Evolutionary conservation across 2,113 vertebrate species (phyloP).

Genomic region (Tautogolabrus adspersus): DNA sequence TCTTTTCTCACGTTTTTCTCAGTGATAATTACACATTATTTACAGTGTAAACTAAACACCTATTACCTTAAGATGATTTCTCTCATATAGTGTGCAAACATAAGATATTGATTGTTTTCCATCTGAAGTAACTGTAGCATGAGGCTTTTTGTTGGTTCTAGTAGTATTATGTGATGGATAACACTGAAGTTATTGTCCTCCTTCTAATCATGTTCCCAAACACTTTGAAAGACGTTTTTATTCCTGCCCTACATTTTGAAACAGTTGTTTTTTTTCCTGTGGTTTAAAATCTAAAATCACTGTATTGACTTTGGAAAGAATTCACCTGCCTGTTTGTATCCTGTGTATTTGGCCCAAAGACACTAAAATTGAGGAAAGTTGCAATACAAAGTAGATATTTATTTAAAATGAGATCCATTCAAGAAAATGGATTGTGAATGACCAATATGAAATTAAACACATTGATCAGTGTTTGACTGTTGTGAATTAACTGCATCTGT

Average conservation of each 20-base stretch:
- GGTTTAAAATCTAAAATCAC: slow-evolving; percentile 50
- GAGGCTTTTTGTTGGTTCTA: slow-evolving; percentile 52
- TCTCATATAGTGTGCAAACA: slow-evolving; percentile 58
- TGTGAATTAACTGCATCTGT: slow-evolving; percentile 59
- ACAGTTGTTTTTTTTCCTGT: slow-evolving; percentile 20
- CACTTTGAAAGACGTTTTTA: slow-evolving; percentile 15
- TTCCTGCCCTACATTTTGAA: slow-evolving; percentile 4
- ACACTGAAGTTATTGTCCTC: slow-evolving; percentile 32
- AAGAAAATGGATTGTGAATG: slow-evolving; percentile 47
- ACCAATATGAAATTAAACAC: slow-evolving; percentile 39
- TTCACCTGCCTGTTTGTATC: slow-evolving; percentile 50
- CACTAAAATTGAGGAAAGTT: slow-evolving; percentile 64
- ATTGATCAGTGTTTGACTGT: slow-evolving; percentile 43
- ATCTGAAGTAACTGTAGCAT: slow-evolving; percentile 60
- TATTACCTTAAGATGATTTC: slow-evolving; percentile 67
- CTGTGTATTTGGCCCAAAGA: slow-evolving; percentile 44
- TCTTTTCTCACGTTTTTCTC: slow-evolving; percentile 55
- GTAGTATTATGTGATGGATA: slow-evolving; percentile 43
- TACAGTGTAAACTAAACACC: slow-evolving; percentile 63
- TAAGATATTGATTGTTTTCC: slow-evolving; percentile 39
- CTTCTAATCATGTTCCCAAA: slow-evolving; percentile 27
- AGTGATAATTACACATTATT: slow-evolving; percentile 67
- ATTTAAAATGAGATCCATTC: slow-evolving; percentile 51
- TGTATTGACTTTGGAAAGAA: slow-evolving; percentile 46
- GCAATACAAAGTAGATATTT: slow-evolving; percentile 68